A percentile compares a stretch with the other conserved stretches of the same genome.
These are phyloP conservation scores for Indri indri DNA, from an alignment of 2,113 vertebrate genomes.

Conservation along the genomic window DNA sequence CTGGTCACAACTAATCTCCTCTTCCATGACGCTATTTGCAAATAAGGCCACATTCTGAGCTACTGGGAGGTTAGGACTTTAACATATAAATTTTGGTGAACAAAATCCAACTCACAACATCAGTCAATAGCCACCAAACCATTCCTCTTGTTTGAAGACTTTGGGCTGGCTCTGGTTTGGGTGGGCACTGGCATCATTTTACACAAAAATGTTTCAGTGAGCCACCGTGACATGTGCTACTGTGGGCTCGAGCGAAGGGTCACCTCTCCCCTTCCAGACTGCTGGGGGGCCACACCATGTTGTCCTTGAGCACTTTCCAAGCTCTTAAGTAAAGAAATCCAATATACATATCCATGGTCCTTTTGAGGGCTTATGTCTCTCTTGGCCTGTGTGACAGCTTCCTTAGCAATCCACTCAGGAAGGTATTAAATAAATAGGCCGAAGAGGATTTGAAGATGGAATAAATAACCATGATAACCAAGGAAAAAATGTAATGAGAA, in stretches of 20 bases:
- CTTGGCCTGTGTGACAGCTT: not conserved
- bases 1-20: not conserved
- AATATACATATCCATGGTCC: not conserved
- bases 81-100: not conserved
- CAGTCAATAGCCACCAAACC: not conserved
- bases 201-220: not conserved
- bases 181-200: not conserved
- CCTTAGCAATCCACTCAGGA: not conserved
- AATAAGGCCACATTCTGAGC: not conserved
- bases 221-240: not conserved
- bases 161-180: not conserved
- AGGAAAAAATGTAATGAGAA: slow-evolving; percentile 8
- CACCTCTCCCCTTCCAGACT: not conserved
- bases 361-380: not conserved
- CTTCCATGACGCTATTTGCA: not conserved
- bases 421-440: not conserved
- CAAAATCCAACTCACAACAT: not conserved
- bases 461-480: not conserved
- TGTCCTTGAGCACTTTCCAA: not conserved
- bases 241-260: not conserved
- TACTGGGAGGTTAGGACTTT: not conserved
- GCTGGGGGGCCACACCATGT: too few relatives aligned
- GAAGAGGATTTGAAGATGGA: not conserved
- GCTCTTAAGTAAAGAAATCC: not conserved
- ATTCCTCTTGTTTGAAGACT: not conserved